Evolutionary conservation across 2,888 invertebrate species (phyloP).

Genomic region (Carpatolechia fugitivella): DNA sequence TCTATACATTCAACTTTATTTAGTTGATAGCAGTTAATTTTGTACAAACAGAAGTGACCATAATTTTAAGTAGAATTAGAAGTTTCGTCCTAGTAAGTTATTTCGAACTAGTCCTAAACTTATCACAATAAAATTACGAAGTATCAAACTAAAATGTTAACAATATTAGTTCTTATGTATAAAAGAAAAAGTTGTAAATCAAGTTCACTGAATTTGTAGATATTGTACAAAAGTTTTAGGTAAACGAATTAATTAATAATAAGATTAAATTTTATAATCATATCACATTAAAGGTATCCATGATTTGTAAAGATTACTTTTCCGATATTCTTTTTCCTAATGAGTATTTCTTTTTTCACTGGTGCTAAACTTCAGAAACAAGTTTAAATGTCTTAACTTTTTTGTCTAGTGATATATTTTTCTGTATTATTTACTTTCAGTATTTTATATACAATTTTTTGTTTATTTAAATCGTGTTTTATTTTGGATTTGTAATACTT

Average conservation of each 20-base stretch:
- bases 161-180: constrained; percentile 41
- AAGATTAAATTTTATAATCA: constrained; percentile 75
- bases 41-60: constrained; percentile 69
- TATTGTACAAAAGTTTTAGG: constrained; percentile 68
- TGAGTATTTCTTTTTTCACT: constrained; percentile 42
- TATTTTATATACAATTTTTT: not conserved
- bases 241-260: constrained; percentile 61
- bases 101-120: constrained; percentile 74
- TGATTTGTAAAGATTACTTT: constrained; percentile 36
- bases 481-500: not conserved
- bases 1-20: not conserved
- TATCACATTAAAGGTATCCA: constrained; percentile 62
- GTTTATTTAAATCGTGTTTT: not conserved
- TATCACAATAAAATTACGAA: constrained; percentile 41
- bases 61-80: constrained; percentile 62
- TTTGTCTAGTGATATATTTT: not conserved
- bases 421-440: not conserved
- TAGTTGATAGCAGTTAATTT: constrained; percentile 38
- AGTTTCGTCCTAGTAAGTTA: constrained; percentile 74
- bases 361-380: constrained; percentile 48
- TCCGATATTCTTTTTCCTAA: constrained; percentile 20
- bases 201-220: constrained; percentile 64
- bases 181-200: constrained; percentile 48
- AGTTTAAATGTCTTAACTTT: not conserved
- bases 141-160: constrained; percentile 33